Percentiles rank a stretch among this genome's conserved stretches.
These are phyloP conservation scores for Autographa pulchrina DNA, from an alignment of 2,888 invertebrate species.

Conservation along the genomic window DNA sequence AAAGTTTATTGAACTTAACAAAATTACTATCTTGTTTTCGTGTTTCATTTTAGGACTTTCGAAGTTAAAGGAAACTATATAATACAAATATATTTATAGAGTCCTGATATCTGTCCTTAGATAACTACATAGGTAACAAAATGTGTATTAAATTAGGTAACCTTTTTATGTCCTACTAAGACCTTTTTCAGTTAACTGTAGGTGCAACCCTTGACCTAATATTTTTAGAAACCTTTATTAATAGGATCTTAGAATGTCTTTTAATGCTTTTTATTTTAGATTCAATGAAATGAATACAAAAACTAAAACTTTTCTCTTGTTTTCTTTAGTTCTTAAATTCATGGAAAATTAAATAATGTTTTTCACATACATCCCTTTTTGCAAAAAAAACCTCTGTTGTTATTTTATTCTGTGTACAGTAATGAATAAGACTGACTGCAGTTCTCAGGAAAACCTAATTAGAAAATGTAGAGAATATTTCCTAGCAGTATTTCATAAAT, in stretches of 20 bases:
- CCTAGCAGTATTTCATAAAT: neutral
- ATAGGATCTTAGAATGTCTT: neutral
- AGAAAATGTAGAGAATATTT: neutral
- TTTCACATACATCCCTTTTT: neutral
- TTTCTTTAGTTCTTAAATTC: neutral
- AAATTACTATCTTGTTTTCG: too few relatives aligned
- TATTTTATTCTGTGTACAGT: neutral
- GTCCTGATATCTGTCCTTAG: too few relatives aligned
- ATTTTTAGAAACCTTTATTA: neutral
- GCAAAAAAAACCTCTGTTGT: neutral
- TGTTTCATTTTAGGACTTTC: too few relatives aligned
- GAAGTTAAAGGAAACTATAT: too few relatives aligned
- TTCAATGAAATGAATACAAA: neutral
- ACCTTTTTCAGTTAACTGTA: neutral
- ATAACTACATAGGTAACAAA: too few relatives aligned
- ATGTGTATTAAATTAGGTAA: neutral
- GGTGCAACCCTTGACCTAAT: constrained; percentile 1
- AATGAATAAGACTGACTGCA: neutral
- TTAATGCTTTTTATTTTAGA: neutral
- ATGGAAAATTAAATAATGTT: neutral
- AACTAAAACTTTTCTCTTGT: neutral
- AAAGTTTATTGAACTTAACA: neutral
- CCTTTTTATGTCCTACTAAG: neutral
- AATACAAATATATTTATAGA: too few relatives aligned
- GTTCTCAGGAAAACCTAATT: neutral